Evolutionary conservation across 2,888 invertebrate genomes (phyloP), one percentile per base, ranked within the genome.

Genomic region (Diogma glabrata): DNA sequence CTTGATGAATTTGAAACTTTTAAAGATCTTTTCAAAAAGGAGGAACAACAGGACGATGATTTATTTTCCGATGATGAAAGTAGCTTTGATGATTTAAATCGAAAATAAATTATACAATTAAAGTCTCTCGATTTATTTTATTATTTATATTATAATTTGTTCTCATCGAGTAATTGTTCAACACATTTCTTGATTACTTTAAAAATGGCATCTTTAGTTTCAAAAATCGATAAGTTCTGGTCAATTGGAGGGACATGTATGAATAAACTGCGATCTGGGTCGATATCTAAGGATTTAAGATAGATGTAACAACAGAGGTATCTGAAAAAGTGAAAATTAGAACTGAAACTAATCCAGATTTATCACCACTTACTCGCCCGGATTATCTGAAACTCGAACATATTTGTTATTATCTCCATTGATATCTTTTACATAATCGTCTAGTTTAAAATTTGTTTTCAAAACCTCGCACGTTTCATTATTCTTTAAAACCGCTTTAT

Each of bases 261-360:
- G 65, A 89, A 88, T n/a, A 87, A 67, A 22, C 77, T 73, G 50
- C 76, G 72, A 7, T 66, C 60, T 14, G 64, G 63, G 64, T 82
- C 71, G 30, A 79, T 72, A 59, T 75, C 75, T 49, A 89, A 67
- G 1, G 87, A 88, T 52, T 78, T 78, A 61, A 81, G 81, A 69
- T 79, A 88, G 52, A 78, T 82, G 63, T 82, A 89, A 61, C 87
- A 87, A 64, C 89, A 89, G 5, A 89, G 69, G 64, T 82, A 85
- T 63, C 81, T 74, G 55, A 57, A 55, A 33, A 51, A 47, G 46
- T 28, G 28, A 36, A 47, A 26, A 22, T 33, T n/a, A n/a, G n/a
- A n/a, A 8, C 10, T 17, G 22, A 23, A 14, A 22, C 19, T 10
- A 22, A 14, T 16, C 10, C 9, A 16, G 24, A 26, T 17, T 45